Evolutionary conservation across 2,888 invertebrate genomes (phyloP).

Genomic region (Phaonia tiefii): DNA sequence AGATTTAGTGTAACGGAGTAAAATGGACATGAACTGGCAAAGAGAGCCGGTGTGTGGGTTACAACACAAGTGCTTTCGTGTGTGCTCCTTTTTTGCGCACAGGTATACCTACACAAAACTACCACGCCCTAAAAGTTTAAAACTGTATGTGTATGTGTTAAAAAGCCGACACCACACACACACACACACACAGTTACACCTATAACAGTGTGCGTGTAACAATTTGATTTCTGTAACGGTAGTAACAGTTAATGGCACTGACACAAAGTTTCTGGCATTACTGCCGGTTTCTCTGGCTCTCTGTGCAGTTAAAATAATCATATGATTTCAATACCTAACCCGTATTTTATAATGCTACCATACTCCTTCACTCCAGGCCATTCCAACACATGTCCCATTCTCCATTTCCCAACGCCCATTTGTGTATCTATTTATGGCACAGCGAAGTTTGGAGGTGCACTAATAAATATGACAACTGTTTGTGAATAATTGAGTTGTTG

Average conservation of each 20-base stretch:
- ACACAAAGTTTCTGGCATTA: conserved; percentile 14
- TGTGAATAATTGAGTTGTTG: conserved; percentile 46
- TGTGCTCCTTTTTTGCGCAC: conserved; percentile 60
- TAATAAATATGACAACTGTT: background rate
- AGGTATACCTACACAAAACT: conserved; percentile 62
- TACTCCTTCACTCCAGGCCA: no score
- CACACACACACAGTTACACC: background rate
- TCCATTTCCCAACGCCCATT: background rate
- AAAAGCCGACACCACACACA: background rate
- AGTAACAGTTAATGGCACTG: conserved; percentile 29
- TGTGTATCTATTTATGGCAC: conserved; percentile 3
- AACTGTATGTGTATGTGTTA: background rate
- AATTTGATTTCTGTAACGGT: background rate
- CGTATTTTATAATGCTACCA: no score
- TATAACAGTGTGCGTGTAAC: conserved; percentile 1
- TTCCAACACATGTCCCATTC: background rate
- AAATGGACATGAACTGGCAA: background rate
- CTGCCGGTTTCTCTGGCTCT: conserved; percentile 22
- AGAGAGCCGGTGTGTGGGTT: no score
- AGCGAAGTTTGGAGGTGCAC: background rate
- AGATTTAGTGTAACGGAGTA: background rate
- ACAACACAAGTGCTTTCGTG: conserved; percentile 27
- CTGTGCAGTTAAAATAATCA: background rate
- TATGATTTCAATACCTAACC: conserved; percentile 10
- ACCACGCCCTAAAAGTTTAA: conserved; percentile 62